Evolutionary conservation across 2,888 invertebrate genomes (phyloP).

Genomic region (Ennomos quercinarius): DNA sequence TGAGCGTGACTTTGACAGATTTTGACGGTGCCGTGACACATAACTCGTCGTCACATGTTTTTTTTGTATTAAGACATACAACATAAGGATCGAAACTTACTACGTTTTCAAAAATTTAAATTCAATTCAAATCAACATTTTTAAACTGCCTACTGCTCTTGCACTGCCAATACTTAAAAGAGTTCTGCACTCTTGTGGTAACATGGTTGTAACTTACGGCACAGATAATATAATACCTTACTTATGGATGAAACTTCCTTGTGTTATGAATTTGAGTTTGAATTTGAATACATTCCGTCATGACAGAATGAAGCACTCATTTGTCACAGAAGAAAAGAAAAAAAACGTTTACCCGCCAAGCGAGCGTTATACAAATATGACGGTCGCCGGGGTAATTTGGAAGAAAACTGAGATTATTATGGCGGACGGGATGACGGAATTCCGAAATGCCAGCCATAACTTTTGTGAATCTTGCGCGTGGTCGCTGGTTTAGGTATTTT

Average conservation of each 20-base stretch:
- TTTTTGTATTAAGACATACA: too few species aligned
- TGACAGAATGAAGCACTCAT: conserved; percentile 23
- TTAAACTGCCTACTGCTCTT: too few species aligned
- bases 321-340: conserved; percentile 30
- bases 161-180: too few species aligned
- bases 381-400: conserved; percentile 28
- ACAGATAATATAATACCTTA: too few species aligned
- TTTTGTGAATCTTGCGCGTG: conserved; percentile 23
- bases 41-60: too few species aligned
- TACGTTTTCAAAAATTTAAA: conserved; percentile 6
- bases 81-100: background rate
- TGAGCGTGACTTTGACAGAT: too few species aligned
- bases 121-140: too few species aligned
- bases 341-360: conserved; percentile 15
- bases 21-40: too few species aligned
- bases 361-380: conserved; percentile 31
- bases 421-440: conserved; percentile 17
- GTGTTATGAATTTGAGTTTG: too few species aligned
- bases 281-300: conserved; percentile 12
- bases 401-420: conserved; percentile 19
- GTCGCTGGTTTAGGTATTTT: conserved; percentile 12
- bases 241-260: too few species aligned
- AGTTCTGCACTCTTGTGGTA: too few species aligned
- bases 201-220: too few species aligned
- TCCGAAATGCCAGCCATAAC: conserved; percentile 24